Base-by-base conservation (phyloP, 2,113 vertebrate genomes). In the Anser cygnoides region DNA sequence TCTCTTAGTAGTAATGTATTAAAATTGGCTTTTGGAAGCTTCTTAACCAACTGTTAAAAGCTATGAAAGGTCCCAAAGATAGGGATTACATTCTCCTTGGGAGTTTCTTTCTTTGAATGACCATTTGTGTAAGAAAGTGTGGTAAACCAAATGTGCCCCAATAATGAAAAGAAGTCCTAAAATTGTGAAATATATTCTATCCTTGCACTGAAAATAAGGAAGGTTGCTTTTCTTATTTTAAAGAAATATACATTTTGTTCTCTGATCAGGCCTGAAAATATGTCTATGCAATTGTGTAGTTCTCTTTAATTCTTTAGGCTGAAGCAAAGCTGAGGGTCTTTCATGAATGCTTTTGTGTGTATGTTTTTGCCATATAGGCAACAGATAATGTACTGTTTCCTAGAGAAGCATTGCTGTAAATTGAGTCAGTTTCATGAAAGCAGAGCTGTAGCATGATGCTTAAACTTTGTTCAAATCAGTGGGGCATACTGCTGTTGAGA, bases 1-100 rank as follows among this genome's bases (percentile, higher is more conserved):
- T 93, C 88, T 95, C 84, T 94, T 95, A 91, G 74, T 88, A 70
- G 62, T 93, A 71, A 92, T 85, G 59, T 89, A 95, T 93, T 93
- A 95, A 96, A 95, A 89, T 55, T 65, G 87, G 44, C 83, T 89
- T 71, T 55, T 83, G 35, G 87, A 78, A 79, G 62, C 67, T 80
- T 91, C 85, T 95, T 93, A 97, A 95, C 84, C 58, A 93, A 76
- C 79, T 80, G 67, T 61, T 68, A 77, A 95, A 6, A 61, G 77
- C 72, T 52, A 78, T 70, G 49, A 54, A 62, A 26, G 65, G 62
- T 70, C 92, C 49, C 43, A 14, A 63, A 26, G 22, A 49, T 72
- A 70, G 61, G n/a, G 62, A 88, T 61, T 13, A 31, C 19, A 9
- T 57, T 74, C 74, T 66, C 28, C 49, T 89, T 81, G 67, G 39